phyloP scores from a whole-genome alignment of 2,888 invertebrate species.

The Polymixis lichenea region DNA sequence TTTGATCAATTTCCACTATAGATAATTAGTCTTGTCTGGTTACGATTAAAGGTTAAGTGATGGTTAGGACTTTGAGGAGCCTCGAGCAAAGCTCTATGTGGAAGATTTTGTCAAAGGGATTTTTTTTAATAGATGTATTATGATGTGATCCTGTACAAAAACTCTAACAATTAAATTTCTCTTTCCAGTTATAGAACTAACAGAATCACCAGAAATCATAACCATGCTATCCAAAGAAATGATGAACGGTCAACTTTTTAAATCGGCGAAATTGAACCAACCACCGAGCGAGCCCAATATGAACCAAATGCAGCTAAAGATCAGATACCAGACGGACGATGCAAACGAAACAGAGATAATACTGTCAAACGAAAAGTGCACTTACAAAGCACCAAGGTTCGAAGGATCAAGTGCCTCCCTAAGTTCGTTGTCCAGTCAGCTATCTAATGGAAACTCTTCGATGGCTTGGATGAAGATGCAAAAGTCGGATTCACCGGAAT shows the following conservation, averaged over 20 bases:
- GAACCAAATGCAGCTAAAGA: slow-evolving; percentile 81
- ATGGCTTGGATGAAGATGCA: slow-evolving; percentile 90
- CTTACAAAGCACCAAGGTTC: slow-evolving; percentile 84
- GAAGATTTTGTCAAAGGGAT: not conserved
- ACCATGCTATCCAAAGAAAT: slow-evolving; percentile 88
- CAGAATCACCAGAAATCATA: slow-evolving; percentile 90
- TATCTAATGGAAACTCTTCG: slow-evolving; percentile 83
- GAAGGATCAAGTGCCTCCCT: slow-evolving; percentile 78
- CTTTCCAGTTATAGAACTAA: slow-evolving; percentile 92
- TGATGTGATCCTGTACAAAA: no score
- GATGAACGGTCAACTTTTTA: slow-evolving; percentile 90
- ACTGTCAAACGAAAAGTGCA: slow-evolving; percentile 82
- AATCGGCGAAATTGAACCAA: slow-evolving; percentile 79
- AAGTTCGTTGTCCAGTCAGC: slow-evolving; percentile 81
- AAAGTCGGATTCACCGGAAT: slow-evolving; percentile 82
- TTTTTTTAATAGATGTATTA: not conserved
- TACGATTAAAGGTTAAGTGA: not conserved
- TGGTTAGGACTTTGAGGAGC: not conserved
- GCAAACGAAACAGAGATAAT: slow-evolving; percentile 83
- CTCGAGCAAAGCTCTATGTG: not conserved
- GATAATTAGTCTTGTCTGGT: not conserved
- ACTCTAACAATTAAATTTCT: slow-evolving; percentile 27
- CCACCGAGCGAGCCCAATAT: slow-evolving; percentile 69
- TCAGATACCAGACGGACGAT: slow-evolving; percentile 83
- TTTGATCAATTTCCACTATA: not conserved